These are phyloP conservation scores for Rhadinocentrus ornatus DNA, from an alignment of 2,797 vertebrate species.

Conservation along the genomic window DNA sequence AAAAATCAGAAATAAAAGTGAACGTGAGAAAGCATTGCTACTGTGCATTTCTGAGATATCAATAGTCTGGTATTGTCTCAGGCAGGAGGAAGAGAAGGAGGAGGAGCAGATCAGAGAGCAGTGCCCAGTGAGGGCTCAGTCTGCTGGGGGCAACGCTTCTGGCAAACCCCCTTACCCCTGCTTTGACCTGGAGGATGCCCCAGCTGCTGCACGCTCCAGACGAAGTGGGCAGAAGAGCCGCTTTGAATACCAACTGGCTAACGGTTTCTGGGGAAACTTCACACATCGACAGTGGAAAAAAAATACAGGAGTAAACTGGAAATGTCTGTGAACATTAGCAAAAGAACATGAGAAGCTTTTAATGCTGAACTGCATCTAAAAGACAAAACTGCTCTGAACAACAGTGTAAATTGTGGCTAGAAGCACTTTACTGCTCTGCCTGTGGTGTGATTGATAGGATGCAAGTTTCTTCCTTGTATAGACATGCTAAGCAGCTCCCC, in stretches of 20 bases:
- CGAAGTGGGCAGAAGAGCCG: constrained; percentile 60
- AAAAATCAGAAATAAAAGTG: constrained; percentile 63
- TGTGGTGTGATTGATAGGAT: constrained; percentile 39
- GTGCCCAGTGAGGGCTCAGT: constrained; percentile 78
- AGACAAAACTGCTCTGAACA: constrained; percentile 22
- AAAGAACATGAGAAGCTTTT: constrained; percentile 12
- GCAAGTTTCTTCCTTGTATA: constrained; percentile 49
- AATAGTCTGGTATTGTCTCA: constrained; percentile 74
- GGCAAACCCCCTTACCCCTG: constrained; percentile 82
- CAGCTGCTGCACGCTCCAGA: constrained; percentile 64
- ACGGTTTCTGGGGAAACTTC: constrained; percentile 35
- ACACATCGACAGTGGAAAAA: constrained; percentile 52
- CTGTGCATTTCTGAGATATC: constrained; percentile 70
- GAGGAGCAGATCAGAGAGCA: constrained; percentile 77
- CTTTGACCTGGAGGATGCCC: constrained; percentile 79
- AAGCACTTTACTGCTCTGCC: constrained; percentile 20
- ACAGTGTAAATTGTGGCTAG: constrained; percentile 23
- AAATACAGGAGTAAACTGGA: constrained; percentile 35
- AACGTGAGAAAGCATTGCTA: constrained; percentile 45
- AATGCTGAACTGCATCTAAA: constrained; percentile 14
- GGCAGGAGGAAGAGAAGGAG: constrained; percentile 45
- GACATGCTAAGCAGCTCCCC: constrained; percentile 46
- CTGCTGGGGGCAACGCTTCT: constrained; percentile 84
- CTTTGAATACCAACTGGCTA: constrained; percentile 73
- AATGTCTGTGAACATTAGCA: constrained; percentile 24